Evolutionary conservation across 2,113 vertebrate genomes (phyloP), one percentile per base, ranked within the genome.

Genomic region (Eurystomus gularis): DNA sequence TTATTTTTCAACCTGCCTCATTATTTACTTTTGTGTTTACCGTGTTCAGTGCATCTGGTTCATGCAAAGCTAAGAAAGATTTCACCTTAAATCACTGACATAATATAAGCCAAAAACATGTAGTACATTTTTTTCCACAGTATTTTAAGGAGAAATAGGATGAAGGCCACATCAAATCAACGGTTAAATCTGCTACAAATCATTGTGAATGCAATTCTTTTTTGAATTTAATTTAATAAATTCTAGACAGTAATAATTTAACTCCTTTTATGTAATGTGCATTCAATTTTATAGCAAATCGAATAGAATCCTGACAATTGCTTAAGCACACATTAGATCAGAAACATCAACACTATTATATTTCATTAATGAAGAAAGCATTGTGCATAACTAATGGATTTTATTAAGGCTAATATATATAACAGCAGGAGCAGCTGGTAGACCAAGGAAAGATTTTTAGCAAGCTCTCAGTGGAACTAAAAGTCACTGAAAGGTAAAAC

Each of bases 281-380:
- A 33, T 70, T 90, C 51, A 60, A 28, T 92, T 92, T 91, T 76
- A 55, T 37, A 79, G 21, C 35, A 78, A 77, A 35, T 26, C 71
- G 49, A 92, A 64, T 68, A 86, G 48, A 92, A 69, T n/a, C 10
- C 39, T 78, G 44, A n/a, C 55, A 80, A 73, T 71, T 92, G 26
- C 23, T 83, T 71, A 73, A n/a, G 72, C 3, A 4, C 57, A 88
- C 33, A 48, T 58, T 85, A 88, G 66, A 86, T 57, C 57, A 90
- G 75, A 90, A 91, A 64, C 20, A 66, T 79, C 76, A 82, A 28
- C 35, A 13, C 9, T 70, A 25, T 84, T 90, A 82, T 88, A 93
- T 71, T 89, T 94, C 83, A 82, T 88, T 77, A 79, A 95, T 76
- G 69, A 92, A 73, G 71, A 87, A 92, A 93, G 51, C 75, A 64